Conservation (phyloP, 2,888 invertebrate genomes). For the Melinaea marsaeus region DNA sequence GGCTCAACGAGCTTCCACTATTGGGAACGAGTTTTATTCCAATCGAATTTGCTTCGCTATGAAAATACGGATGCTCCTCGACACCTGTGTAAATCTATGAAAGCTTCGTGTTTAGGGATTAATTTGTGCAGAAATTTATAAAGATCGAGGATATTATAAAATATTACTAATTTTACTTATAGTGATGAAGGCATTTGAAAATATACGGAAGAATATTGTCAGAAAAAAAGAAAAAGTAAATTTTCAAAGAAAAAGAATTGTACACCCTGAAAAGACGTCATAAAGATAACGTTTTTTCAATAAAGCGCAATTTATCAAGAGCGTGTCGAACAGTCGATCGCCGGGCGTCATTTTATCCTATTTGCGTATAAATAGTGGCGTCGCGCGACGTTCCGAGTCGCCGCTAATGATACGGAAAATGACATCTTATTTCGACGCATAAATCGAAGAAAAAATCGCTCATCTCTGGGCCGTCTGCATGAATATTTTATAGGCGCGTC, state of each 20-base stretch:
- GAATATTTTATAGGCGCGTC: conserved; percentile 78
- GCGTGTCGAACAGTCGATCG: conserved; percentile 75
- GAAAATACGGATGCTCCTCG: conserved; percentile 44
- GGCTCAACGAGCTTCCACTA: conserved; percentile 61
- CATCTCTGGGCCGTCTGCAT: conserved; percentile 74
- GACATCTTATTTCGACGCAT: conserved; percentile 78
- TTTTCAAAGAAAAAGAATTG: conserved; percentile 40
- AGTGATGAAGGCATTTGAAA: no score
- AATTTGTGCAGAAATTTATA: conserved; percentile 15
- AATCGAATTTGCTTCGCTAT: conserved; percentile 65
- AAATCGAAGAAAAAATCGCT: conserved; percentile 78
- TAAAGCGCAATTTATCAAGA: conserved; percentile 75
- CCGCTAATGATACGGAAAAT: conserved; percentile 79
- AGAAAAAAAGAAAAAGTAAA: conserved; percentile 8
- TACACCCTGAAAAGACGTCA: conserved; percentile 36
- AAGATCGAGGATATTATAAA: background rate
- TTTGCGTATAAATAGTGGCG: conserved; percentile 78
- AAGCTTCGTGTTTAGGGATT: conserved; percentile 19
- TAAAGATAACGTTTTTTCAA: conserved; percentile 59
- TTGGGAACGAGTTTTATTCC: conserved; percentile 62
- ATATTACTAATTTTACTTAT: no score
- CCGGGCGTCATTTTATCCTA: conserved; percentile 76
- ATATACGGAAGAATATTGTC: background rate
- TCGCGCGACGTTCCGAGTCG: conserved; percentile 65
- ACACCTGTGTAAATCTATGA: conserved; percentile 31